Evolutionary conservation across 2,888 invertebrate genomes (phyloP).

Genomic region (Chesias legatella): DNA sequence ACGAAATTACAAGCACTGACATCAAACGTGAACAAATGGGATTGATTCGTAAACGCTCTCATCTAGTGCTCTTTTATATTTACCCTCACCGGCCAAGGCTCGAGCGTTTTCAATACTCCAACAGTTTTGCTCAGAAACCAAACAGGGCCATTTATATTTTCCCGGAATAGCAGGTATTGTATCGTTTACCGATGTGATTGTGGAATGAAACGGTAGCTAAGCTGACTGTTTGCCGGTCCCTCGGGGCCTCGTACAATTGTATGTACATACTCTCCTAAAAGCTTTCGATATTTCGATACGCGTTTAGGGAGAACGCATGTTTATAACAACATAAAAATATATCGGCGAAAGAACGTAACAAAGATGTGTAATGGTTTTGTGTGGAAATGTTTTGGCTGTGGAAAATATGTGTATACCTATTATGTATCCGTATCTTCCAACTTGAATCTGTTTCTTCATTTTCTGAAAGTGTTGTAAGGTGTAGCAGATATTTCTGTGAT

Average conservation of each 20-base stretch:
- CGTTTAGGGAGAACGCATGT: conserved; percentile 29
- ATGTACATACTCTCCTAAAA: conserved; percentile 33
- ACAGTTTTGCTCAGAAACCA: conserved; percentile 38
- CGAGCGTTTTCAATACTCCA: conserved; percentile 27
- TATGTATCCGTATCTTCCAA: too few species aligned
- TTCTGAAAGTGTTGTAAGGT: too few species aligned
- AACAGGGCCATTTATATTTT: conserved; percentile 32
- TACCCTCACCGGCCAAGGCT: conserved; percentile 29
- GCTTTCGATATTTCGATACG: conserved; percentile 32
- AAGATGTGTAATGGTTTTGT: conserved; percentile 27
- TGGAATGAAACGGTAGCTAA: conserved; percentile 34
- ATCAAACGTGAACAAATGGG: conserved; percentile 8
- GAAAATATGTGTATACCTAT: conserved; percentile 13
- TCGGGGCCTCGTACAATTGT: conserved; percentile 32
- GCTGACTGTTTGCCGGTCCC: conserved; percentile 37
- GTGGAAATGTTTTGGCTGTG: conserved; percentile 19
- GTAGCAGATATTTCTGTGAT: too few species aligned
- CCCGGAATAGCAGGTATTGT: conserved; percentile 30
- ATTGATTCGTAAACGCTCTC: conserved; percentile 15
- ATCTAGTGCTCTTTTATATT: conserved; percentile 19
- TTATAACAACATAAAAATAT: conserved; percentile 31
- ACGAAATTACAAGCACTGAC: too few species aligned
- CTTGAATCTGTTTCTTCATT: too few species aligned
- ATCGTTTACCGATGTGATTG: conserved; percentile 42
- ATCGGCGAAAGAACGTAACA: conserved; percentile 26